Percentiles rank a stretch among this genome's conserved stretches.
phyloP scores from a whole-genome alignment of 2,113 vertebrate genomes.

The Aptenodytes patagonicus region DNA sequence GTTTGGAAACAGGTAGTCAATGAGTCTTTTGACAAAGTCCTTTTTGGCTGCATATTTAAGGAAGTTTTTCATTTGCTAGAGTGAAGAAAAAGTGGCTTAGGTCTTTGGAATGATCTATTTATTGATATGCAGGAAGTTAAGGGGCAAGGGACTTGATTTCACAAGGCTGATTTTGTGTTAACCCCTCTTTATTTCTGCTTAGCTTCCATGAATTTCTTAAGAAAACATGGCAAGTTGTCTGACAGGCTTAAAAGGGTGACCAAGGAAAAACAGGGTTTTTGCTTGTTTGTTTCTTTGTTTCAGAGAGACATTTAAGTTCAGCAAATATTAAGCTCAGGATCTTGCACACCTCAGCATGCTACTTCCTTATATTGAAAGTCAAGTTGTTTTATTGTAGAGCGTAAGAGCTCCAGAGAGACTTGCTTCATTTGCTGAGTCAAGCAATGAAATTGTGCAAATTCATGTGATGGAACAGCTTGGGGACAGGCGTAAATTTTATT shows the following conservation, averaged over 20 bases:
- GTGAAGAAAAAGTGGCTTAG: background rate
- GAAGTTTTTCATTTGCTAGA: background rate
- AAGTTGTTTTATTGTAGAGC: background rate
- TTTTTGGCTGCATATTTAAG: background rate
- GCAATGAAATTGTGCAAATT: background rate
- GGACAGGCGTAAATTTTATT: background rate
- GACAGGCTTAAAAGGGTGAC: background rate
- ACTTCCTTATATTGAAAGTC: background rate
- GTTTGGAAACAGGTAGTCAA: background rate
- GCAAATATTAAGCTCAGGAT: background rate
- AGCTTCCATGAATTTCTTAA: background rate
- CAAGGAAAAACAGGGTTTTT: fast-evolving
- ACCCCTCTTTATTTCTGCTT: background rate
- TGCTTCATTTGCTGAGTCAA: background rate
- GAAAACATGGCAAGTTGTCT: background rate
- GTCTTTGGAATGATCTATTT: background rate
- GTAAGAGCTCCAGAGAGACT: background rate
- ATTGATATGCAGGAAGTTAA: background rate
- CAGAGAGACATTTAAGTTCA: background rate
- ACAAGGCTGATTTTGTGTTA: background rate
- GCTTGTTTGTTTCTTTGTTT: background rate
- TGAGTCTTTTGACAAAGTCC: background rate
- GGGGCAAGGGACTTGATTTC: background rate
- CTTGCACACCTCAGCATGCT: background rate
- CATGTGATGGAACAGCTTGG: background rate